These are phyloP conservation scores for Nasonia longicornis DNA, from an alignment of 1,140 invertebrate species.

Conservation along the genomic window DNA sequence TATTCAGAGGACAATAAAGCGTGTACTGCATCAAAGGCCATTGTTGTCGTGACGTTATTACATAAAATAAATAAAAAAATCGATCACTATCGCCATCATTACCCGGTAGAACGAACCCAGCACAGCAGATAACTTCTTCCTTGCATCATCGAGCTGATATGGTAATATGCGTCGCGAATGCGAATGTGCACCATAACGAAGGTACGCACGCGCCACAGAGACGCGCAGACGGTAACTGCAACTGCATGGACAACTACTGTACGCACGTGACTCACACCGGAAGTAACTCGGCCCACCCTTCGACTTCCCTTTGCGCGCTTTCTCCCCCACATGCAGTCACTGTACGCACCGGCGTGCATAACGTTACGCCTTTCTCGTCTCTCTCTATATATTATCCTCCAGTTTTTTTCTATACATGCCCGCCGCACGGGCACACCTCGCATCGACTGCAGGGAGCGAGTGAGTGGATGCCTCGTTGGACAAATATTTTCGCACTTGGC, in stretches of 20 bases:
- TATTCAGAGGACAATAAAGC: neutral
- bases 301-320: neutral
- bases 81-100: no score
- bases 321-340: neutral
- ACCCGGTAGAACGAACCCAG: no score
- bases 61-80: no score
- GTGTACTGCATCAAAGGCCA: neutral
- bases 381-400: neutral
- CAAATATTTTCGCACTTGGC: neutral
- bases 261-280: neutral
- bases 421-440: neutral
- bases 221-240: neutral
- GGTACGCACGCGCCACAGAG: neutral
- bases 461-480: neutral
- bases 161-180: no score
- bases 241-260: neutral
- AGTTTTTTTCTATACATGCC: neutral
- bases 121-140: no score
- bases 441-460: neutral
- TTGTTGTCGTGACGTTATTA: neutral
- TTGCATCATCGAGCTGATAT: no score
- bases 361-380: neutral
- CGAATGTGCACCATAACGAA: no score
- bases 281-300: neutral
- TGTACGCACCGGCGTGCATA: neutral